Base-by-base conservation (phyloP, 2,888 invertebrate genomes). In the Latrodectus hesperus region DNA sequence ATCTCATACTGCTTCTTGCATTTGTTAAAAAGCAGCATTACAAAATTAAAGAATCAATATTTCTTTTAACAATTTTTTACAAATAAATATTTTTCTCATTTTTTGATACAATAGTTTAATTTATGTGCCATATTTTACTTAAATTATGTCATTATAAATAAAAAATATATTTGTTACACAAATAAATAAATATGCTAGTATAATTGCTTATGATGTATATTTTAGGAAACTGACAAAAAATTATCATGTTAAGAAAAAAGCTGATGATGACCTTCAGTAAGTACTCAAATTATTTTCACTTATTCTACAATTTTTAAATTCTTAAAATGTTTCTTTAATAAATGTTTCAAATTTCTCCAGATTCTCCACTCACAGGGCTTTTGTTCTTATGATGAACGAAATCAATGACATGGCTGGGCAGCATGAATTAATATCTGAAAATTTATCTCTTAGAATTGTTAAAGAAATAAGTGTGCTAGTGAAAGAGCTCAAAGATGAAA, bases 171-270 rank as follows among this genome's bases (percentile, higher is more conserved):
- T 14, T 60, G 3, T 6, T 16, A 60, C 55, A 16, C 4, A n/a
- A 60, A 60, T 60, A 11, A 10, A 60, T 60, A 60, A 11, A 16
- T 60, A 22, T 22, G 22, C 1, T 60, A 6, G 12, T 60, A 60
- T 60, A 60, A 60, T n/a, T 60, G n/a, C 12, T 11, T 16, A 60
- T 16, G 12, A n/a, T 60, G 60, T 38, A 38, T 92, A 92, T 91
- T 95, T 76, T 95, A 98, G 98, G 95, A 96, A 96, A 94, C 95
- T 99, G 92, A 98, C 97, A 91, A 98, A 98, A 94, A 97, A 95
- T 93, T 98, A 97, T 94, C 96, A 97, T 93, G 97, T 98, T 92
- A 99, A 98, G 95, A 98, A 98, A 93, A 98, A 98, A 94, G 98
- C 99, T 92, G 98, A 99, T 93, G 98, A 99, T 92, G 98, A 98